Conservation (phyloP, 2,113 vertebrate genomes). For the Equus przewalskii region DNA sequence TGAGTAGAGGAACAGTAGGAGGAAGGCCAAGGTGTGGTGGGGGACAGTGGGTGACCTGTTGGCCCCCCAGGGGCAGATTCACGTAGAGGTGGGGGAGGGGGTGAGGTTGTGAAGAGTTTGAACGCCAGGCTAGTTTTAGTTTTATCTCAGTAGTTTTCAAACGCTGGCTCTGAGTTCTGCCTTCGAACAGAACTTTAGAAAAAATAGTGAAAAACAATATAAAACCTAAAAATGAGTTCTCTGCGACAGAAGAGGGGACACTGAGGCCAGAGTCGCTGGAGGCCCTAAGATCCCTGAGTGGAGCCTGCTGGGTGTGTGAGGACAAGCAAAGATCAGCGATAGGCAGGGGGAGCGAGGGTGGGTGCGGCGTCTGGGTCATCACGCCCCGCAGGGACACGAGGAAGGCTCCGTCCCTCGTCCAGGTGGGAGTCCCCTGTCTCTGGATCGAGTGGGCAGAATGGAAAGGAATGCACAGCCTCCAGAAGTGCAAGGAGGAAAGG, state of each 20-base stretch:
- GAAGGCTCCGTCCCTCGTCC: neutral
- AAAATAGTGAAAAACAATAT: neutral
- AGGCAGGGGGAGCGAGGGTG: accelerated
- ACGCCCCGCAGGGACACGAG: neutral
- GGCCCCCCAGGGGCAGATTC: neutral
- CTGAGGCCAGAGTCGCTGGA: neutral
- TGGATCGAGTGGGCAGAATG: neutral
- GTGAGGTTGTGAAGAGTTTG: neutral
- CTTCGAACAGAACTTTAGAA: neutral
- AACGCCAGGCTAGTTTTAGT: neutral
- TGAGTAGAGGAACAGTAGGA: neutral
- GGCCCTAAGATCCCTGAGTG: neutral
- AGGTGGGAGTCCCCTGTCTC: accelerated
- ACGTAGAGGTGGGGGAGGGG: accelerated
- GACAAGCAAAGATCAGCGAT: too few species aligned
- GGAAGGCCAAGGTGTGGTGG: neutral
- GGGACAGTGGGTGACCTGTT: neutral
- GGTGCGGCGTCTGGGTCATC: accelerated
- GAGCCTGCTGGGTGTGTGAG: too few species aligned
- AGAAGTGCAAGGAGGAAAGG: neutral
- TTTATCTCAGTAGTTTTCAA: neutral
- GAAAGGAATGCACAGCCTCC: neutral
- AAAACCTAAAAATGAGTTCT: neutral
- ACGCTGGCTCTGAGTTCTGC: neutral
- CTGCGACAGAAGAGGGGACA: neutral